Percentiles rank a stretch among this genome's conserved stretches.
Evolutionary conservation across 2,888 invertebrate genomes (phyloP).

Genomic region (Kuschelorhynchus macadamiae): DNA sequence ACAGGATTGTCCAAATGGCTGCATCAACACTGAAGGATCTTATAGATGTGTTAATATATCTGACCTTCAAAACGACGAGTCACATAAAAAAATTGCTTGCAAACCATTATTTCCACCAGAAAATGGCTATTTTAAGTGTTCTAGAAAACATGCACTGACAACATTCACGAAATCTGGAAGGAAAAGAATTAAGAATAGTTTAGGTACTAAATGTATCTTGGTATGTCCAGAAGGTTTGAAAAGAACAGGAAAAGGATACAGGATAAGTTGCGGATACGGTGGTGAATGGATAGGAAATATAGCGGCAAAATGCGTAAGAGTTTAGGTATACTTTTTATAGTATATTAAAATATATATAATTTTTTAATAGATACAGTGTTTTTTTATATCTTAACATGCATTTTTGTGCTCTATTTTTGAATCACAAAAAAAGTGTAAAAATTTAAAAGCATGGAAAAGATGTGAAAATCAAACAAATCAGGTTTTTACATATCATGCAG

Average conservation of each 20-base stretch:
- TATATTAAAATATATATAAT: no score
- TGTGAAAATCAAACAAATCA: no score
- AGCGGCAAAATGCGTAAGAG: slow-evolving; percentile 59
- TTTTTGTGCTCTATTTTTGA: no score
- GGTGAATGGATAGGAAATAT: slow-evolving; percentile 69
- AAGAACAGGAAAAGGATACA: slow-evolving; percentile 68
- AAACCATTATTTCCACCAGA: slow-evolving; percentile 68
- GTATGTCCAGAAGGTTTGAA: slow-evolving; percentile 69
- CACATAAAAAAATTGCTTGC: slow-evolving; percentile 56
- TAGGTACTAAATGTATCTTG: slow-evolving; percentile 69
- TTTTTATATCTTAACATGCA: no score
- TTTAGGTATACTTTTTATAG: no score
- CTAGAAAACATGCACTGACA: slow-evolving; percentile 58
- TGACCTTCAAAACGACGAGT: slow-evolving; percentile 55
- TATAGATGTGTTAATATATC: slow-evolving; percentile 68
- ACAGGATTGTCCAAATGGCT: slow-evolving; percentile 64
- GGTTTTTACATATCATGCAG: no score
- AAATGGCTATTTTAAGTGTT: slow-evolving; percentile 70
- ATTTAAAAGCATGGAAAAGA: no score
- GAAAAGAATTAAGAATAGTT: slow-evolving; percentile 66
- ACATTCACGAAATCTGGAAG: slow-evolving; percentile 57
- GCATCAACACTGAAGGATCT: slow-evolving; percentile 77
- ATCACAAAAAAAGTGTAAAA: no score
- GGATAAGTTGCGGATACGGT: slow-evolving; percentile 65
- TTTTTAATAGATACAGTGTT: no score